Evolutionary conservation across 2,797 vertebrate species (phyloP), one percentile per base, ranked within the genome.

Genomic region (Petrocephalus sullivani): DNA sequence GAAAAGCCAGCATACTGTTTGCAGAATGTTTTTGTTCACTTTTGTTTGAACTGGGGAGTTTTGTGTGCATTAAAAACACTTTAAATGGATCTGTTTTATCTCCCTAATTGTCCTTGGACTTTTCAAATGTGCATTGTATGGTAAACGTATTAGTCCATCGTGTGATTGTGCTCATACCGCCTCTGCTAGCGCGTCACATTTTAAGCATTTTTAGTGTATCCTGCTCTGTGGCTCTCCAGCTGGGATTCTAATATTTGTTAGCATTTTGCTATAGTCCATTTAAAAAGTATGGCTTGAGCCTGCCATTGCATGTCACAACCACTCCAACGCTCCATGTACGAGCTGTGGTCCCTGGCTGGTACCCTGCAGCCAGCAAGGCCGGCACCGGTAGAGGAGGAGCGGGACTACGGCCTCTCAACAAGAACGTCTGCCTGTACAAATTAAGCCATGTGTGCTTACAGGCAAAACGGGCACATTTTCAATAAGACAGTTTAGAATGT

Each of bases 1-100:
- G 89, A 90, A 37, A 88, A 91, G 67, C 82, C 60, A 89, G 92
- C 95, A 92, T 93, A 92, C 94, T 93, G 91, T 93, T 91, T 92
- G 88, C 90, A 91, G 57, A 87, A 90, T 89, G 87, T 85, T 64
- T 91, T 91, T 89, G 64, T 91, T 90, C 90, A 89, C 91, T 92
- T 95, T 96, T 95, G 95, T 95, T 95, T 94, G 92, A 92, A 92
- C 91, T 94, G 88, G 90, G 88, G 90, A 91, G 90, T 92, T 58
- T 78, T 89, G 54, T 87, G 78, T 89, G 89, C 86, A 61, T 88
- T 78, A 89, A 89, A 88, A 84, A 10, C 21, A 33, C 0, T 46
- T 88, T 88, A 81, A 89, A 82, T 5, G 3, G 51, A 89, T 88
- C 51, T 33, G 53, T 67, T 53, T 23, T n/a, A 5, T 81, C 56